Percentiles rank a stretch among this genome's conserved stretches.
Evolutionary conservation across 2,113 vertebrate species (phyloP).

Genomic region (Jacana jacana): DNA sequence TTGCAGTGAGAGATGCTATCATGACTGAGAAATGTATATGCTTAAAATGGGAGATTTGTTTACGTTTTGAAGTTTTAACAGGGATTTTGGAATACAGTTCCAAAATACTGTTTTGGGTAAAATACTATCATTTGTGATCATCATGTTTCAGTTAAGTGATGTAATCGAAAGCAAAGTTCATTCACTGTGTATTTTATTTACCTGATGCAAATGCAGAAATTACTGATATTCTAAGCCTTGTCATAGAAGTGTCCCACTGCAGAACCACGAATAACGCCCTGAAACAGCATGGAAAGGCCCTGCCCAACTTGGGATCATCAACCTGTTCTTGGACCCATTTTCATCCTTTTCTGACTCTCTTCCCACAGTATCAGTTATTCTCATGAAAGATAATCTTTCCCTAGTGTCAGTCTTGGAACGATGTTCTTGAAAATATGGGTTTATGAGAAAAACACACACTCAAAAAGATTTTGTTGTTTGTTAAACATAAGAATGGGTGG

Average conservation of each 20-base stretch:
- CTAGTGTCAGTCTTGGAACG: not conserved
- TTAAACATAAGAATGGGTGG: not conserved
- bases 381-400: not conserved
- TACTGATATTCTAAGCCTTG: not conserved
- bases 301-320: not conserved
- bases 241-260: not conserved
- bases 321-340: not conserved
- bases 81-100: conserved; percentile 23
- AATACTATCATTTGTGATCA: conserved; percentile 9
- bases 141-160: conserved; percentile 1
- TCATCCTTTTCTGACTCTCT: not conserved
- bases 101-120: conserved; percentile 20
- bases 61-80: not conserved
- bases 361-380: not conserved
- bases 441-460: too few relatives aligned
- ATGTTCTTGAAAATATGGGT: not conserved
- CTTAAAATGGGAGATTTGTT: conserved; percentile 43
- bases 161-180: not conserved
- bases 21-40: conserved; percentile 59
- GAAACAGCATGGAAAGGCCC: not conserved
- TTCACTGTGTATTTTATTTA: not conserved
- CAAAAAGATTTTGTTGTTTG: not conserved
- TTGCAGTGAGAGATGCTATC: conserved; percentile 52
- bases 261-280: not conserved
- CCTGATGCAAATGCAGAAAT: not conserved